These are phyloP conservation scores for Pagrus major DNA, from an alignment of 2,113 vertebrate genomes.

Conservation along the genomic window DNA sequence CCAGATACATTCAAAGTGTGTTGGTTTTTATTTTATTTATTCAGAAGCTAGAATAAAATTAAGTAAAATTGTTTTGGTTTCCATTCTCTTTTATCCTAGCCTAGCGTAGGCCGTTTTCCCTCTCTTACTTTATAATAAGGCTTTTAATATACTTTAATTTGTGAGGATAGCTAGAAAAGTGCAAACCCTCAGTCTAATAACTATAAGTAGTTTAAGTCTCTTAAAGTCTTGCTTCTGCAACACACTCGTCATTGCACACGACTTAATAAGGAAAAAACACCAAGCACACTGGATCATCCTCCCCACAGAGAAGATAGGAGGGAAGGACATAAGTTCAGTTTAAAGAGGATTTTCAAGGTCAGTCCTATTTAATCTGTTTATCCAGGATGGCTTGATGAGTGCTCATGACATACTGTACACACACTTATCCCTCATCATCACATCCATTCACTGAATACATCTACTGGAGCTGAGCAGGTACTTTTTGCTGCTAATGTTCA, in stretches of 20 bases:
- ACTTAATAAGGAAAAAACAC: not conserved
- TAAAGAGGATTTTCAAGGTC: slow-evolving; percentile 32
- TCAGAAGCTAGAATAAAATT: too few relatives aligned
- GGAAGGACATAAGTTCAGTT: not conserved
- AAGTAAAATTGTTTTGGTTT: too few relatives aligned
- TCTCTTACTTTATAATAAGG: too few relatives aligned
- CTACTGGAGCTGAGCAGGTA: not conserved
- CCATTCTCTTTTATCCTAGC: too few relatives aligned
- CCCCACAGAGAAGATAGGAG: not conserved
- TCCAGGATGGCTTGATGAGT: not conserved
- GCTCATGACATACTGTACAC: not conserved
- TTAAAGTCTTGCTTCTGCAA: not conserved
- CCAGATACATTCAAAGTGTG: too few relatives aligned
- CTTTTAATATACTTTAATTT: too few relatives aligned
- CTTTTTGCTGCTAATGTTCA: not conserved
- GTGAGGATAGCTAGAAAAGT: too few relatives aligned
- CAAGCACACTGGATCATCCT: not conserved
- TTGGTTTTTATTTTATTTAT: too few relatives aligned
- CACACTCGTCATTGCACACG: not conserved
- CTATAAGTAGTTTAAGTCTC: not conserved
- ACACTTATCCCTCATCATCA: not conserved
- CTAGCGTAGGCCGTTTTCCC: too few relatives aligned
- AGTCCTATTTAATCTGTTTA: slow-evolving; percentile 35
- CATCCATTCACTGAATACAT: not conserved
- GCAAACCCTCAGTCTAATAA: too few relatives aligned